Base-by-base conservation (phyloP, 2,113 vertebrate species). In the Clarias magur region DNA sequence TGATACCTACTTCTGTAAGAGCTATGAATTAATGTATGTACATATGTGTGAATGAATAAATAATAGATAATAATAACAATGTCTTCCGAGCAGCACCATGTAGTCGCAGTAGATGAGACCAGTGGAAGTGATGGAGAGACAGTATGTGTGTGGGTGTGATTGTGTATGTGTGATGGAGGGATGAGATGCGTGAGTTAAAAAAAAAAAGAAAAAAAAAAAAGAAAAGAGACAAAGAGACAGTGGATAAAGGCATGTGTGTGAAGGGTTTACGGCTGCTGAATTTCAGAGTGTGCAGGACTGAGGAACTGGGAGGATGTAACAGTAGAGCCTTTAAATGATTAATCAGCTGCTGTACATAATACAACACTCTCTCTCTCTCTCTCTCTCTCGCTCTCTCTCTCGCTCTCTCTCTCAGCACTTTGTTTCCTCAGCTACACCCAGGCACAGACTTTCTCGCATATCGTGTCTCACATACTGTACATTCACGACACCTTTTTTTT, bases 321-420 rank as follows among this genome's bases (percentile, higher is more conserved):
- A 86, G 94, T 94, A 95, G 92, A 93, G 85, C 88, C 86, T 93
- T 92, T 95, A 95, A 96, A 96, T 96, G 94, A 95, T 96, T 93
- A 91, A 95, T 95, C 92, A 94, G 93, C 91, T 91, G 90, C 93
- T 85, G 65, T 87, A 63, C 85, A 80, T 79, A 88, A 84, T 86
- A 86, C 60, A 86, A 68, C n/a, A 79, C 34, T 63, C 30, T 38
- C 34, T 8, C 34, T 38, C 34, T 8, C 68, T 38, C 17, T 8
- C 34, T 25, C 48, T 21, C 70, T 10, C 34, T 16, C 27, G 11
- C 7, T 17, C 68, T 19, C 68, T 8, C 30, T 17, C 25, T n/a
- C 2, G 2, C 63, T 21, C 72, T 12, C 21, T 23, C 42, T 38
- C 15, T 15, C 48, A 53, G 75, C 75, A 56, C 25, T 78, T 78